Evolutionary conservation across 2,113 vertebrate species (phyloP).

Genomic region (Asarcornis scutulata): DNA sequence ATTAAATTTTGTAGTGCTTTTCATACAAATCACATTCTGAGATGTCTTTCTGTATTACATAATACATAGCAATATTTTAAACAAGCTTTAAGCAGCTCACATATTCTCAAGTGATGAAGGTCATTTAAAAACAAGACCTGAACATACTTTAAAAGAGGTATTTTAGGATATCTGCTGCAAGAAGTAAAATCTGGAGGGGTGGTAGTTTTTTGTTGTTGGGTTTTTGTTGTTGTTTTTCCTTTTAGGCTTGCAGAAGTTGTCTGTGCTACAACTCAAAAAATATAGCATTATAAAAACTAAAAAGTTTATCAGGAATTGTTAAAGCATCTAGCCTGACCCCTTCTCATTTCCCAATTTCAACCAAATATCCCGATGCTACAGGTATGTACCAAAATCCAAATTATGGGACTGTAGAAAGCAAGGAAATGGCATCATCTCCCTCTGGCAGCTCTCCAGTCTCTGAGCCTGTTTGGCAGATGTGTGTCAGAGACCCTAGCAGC

Average conservation of each 20-base stretch:
- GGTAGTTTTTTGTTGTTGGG: not conserved
- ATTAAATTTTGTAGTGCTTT: not conserved
- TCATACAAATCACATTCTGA: not conserved
- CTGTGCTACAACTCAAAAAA: not conserved
- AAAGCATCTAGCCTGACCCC: not conserved
- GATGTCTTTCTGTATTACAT: not conserved
- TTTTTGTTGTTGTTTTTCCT: not conserved
- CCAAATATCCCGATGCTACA: not conserved
- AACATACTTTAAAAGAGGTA: not conserved
- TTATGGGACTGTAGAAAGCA: not conserved
- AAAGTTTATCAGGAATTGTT: not conserved
- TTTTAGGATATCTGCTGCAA: not conserved
- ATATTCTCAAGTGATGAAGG: not conserved
- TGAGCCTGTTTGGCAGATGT: not conserved
- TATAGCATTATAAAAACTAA: not conserved
- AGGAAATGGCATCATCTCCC: not conserved
- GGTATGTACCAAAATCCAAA: not conserved
- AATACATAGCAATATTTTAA: constrained; percentile 3
- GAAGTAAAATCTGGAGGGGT: not conserved
- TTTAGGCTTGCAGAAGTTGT: not conserved
- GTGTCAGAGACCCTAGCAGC: not conserved
- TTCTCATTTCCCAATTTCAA: not conserved
- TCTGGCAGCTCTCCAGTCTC: not conserved
- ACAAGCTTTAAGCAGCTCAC: not conserved
- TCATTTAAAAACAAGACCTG: constrained; percentile 10